phyloP scores from a whole-genome alignment of 2,797 vertebrate species.

The Chiloscyllium punctatum region DNA sequence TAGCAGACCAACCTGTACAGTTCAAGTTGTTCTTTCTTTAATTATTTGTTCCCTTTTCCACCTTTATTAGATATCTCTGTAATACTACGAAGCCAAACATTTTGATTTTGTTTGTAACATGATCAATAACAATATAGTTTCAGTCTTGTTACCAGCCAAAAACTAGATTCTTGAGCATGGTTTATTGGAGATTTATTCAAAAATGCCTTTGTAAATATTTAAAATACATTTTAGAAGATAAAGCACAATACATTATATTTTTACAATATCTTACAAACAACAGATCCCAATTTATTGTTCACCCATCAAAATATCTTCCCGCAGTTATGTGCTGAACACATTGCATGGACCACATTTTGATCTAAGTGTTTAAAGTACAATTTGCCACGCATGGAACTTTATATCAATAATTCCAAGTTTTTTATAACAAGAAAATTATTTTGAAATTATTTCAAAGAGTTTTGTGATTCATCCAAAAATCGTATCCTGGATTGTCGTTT shows the following conservation, averaged over 20 bases:
- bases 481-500: background rate
- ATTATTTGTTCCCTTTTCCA: background rate
- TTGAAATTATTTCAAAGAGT: background rate
- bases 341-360: background rate
- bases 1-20: background rate
- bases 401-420: background rate
- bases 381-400: background rate
- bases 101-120: background rate
- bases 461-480: background rate
- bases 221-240: background rate
- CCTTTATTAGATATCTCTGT: background rate
- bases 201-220: background rate
- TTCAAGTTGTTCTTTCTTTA: background rate
- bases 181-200: background rate
- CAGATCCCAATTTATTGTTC: background rate
- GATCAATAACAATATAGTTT: background rate
- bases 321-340: background rate
- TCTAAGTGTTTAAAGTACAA: background rate
- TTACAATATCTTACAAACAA: background rate
- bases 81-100: background rate
- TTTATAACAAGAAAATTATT: background rate
- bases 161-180: background rate
- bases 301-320: background rate
- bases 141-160: background rate
- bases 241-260: background rate